Conservation (phyloP, 2,888 invertebrate genomes). For the Tribolium freemani region DNA sequence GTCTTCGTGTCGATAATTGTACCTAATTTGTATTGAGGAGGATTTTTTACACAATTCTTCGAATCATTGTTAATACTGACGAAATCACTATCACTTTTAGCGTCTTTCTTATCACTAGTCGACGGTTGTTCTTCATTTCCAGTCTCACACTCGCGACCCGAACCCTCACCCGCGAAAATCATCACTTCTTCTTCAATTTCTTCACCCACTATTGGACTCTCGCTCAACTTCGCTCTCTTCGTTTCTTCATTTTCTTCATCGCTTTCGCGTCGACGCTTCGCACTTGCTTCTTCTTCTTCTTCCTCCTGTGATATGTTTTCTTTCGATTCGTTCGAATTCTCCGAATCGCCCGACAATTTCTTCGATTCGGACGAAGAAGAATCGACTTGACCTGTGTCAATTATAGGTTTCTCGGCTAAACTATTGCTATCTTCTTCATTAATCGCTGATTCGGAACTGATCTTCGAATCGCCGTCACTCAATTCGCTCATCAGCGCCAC, state of each 20-base stretch:
- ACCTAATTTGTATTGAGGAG: conserved; percentile 54
- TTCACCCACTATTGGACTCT: conserved; percentile 73
- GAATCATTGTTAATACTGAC: conserved; percentile 55
- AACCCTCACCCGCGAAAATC: conserved; percentile 80
- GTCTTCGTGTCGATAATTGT: conserved; percentile 59
- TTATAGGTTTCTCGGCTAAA: conserved; percentile 71
- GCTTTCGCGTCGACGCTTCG: conserved; percentile 56
- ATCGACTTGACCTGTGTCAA: conserved; percentile 71
- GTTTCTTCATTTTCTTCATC: conserved; percentile 52
- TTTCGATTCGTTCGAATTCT: conserved; percentile 44
- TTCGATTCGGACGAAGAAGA: conserved; percentile 50
- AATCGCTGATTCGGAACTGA: conserved; percentile 72
- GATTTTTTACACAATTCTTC: conserved; percentile 45
- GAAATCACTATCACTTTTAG: conserved; percentile 31
- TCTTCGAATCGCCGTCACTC: conserved; percentile 78
- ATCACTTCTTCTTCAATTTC: conserved; percentile 81
- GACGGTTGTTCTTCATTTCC: conserved; percentile 72
- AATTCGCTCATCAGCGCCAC: conserved; percentile 83
- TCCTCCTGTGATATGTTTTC: conserved; percentile 39
- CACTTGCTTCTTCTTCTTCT: conserved; percentile 43
- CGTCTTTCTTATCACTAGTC: conserved; percentile 24
- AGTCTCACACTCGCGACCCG: conserved; percentile 79
- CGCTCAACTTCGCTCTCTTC: conserved; percentile 65
- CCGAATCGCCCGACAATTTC: conserved; percentile 61
- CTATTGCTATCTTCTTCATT: conserved; percentile 78